These are phyloP conservation scores for Myioborus melanocephalus DNA, from an alignment of 2,797 vertebrate genomes.

Conservation along the genomic window DNA sequence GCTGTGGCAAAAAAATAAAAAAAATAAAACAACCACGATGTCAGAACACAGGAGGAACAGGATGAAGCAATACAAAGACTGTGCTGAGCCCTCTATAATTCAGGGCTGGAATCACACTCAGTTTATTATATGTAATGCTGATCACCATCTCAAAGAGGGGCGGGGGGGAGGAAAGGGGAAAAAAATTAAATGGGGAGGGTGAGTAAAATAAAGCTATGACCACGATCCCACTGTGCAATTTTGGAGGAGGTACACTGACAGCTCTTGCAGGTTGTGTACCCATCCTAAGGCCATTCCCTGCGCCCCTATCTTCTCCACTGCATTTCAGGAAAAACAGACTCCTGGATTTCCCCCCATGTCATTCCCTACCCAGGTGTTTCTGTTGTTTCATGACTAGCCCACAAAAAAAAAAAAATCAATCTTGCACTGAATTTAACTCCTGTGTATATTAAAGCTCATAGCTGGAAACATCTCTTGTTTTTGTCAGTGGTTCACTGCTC, in stretches of 20 bases:
- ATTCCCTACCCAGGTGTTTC: background rate
- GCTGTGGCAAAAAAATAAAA: slow-evolving; percentile 6
- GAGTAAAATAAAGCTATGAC: background rate
- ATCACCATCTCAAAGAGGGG: background rate
- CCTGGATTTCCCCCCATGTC: background rate
- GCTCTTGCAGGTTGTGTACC: background rate
- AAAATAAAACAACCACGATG: background rate
- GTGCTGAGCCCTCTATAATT: slow-evolving; percentile 23
- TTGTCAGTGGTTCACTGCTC: slow-evolving; percentile 9
- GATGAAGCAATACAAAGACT: slow-evolving; percentile 20
- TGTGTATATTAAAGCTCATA: background rate
- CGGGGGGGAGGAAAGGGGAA: rapidly evolving
- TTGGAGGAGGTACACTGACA: background rate
- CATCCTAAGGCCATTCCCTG: background rate
- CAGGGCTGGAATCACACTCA: background rate
- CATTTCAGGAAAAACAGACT: background rate
- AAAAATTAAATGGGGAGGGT: background rate
- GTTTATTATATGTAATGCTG: background rate
- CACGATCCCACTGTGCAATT: background rate
- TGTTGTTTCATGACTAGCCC: background rate
- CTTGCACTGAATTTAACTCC: background rate
- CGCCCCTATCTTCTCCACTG: background rate
- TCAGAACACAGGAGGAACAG: slow-evolving; percentile 18
- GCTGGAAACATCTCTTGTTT: background rate
- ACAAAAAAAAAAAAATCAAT: background rate